A percentile compares a stretch with the other conserved stretches of the same genome.
Evolutionary conservation across 2,113 vertebrate species (phyloP).

Genomic region (Andinoacara biseriatus): DNA sequence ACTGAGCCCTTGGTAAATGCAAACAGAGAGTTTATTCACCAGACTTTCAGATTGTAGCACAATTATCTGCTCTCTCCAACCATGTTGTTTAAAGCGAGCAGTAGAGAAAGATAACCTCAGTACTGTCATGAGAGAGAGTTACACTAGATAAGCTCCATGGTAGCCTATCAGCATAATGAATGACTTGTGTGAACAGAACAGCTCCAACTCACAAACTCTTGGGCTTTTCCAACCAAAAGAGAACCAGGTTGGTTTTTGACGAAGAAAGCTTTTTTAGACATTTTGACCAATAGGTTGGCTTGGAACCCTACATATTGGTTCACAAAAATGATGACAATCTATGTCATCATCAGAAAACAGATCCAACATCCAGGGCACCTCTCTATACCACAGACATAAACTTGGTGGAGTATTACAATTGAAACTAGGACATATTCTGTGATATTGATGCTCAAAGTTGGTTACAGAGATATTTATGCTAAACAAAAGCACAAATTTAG

Average conservation of each 20-base stretch:
- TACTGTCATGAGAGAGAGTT: too few species aligned
- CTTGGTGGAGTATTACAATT: background rate
- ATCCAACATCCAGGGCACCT: background rate
- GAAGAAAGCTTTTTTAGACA: background rate
- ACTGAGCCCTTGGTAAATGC: background rate
- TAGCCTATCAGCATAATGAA: slow-evolving; percentile 3
- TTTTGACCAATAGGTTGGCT: background rate
- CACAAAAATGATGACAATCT: background rate
- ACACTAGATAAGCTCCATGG: too few species aligned
- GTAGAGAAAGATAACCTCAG: background rate
- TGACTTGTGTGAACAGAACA: background rate
- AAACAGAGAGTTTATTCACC: background rate
- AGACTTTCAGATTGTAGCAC: background rate
- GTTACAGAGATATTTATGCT: background rate
- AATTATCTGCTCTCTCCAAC: background rate
- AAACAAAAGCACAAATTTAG: background rate
- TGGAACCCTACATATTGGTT: background rate
- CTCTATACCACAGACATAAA: background rate
- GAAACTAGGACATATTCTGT: background rate
- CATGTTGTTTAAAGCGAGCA: background rate
- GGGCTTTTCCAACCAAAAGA: background rate
- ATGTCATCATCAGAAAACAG: background rate
- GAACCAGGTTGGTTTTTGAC: background rate
- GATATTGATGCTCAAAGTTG: background rate
- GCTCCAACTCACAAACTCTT: background rate